phyloP scores from a whole-genome alignment of 2,113 vertebrate genomes.

The Bothrops jararaca region DNA sequence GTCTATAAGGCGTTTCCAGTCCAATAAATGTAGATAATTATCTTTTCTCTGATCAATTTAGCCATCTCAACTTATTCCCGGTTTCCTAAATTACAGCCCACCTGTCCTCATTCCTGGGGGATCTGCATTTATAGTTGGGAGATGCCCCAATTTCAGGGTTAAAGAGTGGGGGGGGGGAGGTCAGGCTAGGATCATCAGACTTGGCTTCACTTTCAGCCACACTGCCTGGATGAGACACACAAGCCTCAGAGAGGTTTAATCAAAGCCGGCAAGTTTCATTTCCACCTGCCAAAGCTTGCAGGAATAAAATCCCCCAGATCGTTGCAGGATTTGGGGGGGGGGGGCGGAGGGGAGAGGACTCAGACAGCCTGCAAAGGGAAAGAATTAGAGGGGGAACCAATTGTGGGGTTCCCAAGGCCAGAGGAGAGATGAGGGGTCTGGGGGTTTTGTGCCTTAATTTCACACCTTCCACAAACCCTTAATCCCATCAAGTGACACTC shows the following conservation, averaged over 20 bases:
- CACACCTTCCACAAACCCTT: constrained; percentile 25
- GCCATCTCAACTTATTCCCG: background rate
- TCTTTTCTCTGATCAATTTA: background rate
- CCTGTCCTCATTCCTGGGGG: background rate
- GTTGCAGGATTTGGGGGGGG: background rate
- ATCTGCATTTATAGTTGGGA: background rate
- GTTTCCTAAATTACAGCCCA: background rate
- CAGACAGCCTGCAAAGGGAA: background rate
- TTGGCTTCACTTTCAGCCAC: background rate
- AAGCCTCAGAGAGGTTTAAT: constrained; percentile 24
- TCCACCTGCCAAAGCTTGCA: constrained; percentile 25
- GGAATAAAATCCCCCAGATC: constrained; percentile 16
- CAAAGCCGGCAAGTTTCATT: constrained; percentile 33
- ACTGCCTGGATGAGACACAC: background rate
- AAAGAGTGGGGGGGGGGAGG: background rate
- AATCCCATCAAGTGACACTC: constrained; percentile 27
- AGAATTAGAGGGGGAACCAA: background rate
- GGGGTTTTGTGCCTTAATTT: constrained; percentile 4
- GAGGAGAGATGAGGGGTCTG: background rate
- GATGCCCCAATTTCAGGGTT: background rate
- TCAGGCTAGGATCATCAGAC: background rate
- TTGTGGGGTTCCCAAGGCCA: background rate
- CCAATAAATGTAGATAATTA: background rate
- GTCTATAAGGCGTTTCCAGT: background rate
- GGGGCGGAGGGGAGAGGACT: background rate